Conservation (phyloP, 2,888 invertebrate species). For the Cosmorhoe ocellata region DNA sequence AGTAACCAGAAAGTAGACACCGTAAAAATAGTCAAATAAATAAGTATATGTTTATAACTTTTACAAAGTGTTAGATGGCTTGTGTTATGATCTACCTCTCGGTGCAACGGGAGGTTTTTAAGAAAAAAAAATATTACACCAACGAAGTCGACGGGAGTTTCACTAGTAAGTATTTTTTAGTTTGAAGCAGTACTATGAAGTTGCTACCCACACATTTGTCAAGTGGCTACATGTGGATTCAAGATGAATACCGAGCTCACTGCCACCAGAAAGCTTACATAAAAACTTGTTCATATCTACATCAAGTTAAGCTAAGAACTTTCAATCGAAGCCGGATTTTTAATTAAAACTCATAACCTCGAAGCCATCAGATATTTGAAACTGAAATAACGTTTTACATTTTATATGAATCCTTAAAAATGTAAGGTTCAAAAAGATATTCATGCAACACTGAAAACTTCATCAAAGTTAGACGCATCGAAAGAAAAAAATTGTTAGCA, state of each 20-base stretch:
- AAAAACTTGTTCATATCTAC: conserved; percentile 25
- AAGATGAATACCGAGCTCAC: conserved; percentile 34
- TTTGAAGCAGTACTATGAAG: conserved; percentile 1
- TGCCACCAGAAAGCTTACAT: conserved; percentile 24
- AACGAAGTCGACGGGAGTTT: too few species aligned
- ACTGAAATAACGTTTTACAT: conserved; percentile 15
- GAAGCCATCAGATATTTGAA: conserved; percentile 4
- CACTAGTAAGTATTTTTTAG: conserved; percentile 1
- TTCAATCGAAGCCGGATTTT: conserved; percentile 12
- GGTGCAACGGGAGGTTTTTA: too few species aligned
- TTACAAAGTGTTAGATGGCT: too few species aligned
- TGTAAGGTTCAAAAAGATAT: conserved; percentile 27
- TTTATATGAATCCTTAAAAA: conserved; percentile 25
- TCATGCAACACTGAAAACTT: conserved; percentile 27
- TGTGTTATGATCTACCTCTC: too few species aligned
- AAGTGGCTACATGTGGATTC: conserved; percentile 45
- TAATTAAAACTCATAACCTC: conserved; percentile 21
- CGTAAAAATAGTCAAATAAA: too few species aligned
- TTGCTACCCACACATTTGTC: conserved; percentile 24
- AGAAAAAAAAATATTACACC: too few species aligned
- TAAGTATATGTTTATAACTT: too few species aligned
- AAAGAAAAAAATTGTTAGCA: conserved; percentile 16
- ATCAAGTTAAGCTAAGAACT: conserved; percentile 14
- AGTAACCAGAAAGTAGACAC: too few species aligned
- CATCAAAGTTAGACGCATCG: conserved; percentile 11